Evolutionary conservation across 2,113 vertebrate species (phyloP).

Genomic region (Falcunculus frontatus): DNA sequence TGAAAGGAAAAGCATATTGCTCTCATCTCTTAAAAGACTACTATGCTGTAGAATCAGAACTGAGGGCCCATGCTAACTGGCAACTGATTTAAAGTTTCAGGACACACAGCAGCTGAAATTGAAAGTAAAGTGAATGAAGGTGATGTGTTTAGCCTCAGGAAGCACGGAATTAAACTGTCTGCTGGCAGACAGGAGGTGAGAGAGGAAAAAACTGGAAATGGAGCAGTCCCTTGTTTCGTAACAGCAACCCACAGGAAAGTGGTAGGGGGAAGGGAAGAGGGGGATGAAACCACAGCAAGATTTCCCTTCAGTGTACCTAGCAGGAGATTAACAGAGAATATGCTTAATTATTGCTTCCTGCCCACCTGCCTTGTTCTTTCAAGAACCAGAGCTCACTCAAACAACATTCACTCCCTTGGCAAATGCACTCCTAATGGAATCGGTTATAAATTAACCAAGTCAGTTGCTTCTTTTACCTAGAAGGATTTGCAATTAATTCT

Average conservation of each 20-base stretch:
- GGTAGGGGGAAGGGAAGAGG: not conserved
- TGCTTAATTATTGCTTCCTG: slow-evolving; percentile 57
- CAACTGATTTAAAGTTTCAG: not conserved
- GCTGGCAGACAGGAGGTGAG: not conserved
- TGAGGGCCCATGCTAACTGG: not conserved
- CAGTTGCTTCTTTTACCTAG: not conserved
- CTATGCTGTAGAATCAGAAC: not conserved
- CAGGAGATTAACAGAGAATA: slow-evolving; percentile 53
- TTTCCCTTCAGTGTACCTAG: slow-evolving; percentile 36
- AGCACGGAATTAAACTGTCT: slow-evolving; percentile 31
- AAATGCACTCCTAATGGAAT: slow-evolving; percentile 23
- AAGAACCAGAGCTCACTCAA: slow-evolving; percentile 31
- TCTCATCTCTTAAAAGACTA: not conserved
- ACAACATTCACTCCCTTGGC: slow-evolving; percentile 14
- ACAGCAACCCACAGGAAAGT: not conserved
- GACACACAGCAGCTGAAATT: not conserved
- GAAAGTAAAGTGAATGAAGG: slow-evolving; percentile 14
- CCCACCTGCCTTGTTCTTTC: slow-evolving; percentile 28
- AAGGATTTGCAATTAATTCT: not conserved
- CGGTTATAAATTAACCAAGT: slow-evolving; percentile 26
- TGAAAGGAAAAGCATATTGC: not conserved
- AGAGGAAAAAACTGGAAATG: not conserved
- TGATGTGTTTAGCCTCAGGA: slow-evolving; percentile 20
- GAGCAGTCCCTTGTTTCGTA: not conserved
- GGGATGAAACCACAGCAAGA: slow-evolving; percentile 1